Evolutionary conservation across 2,888 invertebrate species (phyloP), one percentile per base, ranked within the genome.

Genomic region (Lissocephala sabroskyi): DNA sequence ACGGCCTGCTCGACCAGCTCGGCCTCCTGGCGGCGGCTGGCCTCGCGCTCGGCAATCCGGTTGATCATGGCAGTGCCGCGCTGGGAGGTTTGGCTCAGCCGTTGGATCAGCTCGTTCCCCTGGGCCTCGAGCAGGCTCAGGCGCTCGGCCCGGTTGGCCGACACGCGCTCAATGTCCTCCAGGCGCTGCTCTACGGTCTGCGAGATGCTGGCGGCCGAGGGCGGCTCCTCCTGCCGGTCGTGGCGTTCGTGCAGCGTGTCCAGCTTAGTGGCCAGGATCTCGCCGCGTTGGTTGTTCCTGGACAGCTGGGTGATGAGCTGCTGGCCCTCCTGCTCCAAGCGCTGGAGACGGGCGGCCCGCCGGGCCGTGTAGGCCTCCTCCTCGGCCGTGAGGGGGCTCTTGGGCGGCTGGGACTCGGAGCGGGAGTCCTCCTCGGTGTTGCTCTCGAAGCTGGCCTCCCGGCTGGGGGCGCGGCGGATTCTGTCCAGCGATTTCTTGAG

Each of bases 251-350:
- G 84, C 2, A 84, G 56, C 0, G 68, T 71, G 49, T 83, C 82
- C 30, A 84, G 45, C 39, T 70, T 75, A 2, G 51, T 59, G 13
- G 62, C 65, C 6, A 84, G 41, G 1, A 46, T 57, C 1, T 68
- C 73, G 1, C 80, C 79, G 2, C 81, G 79, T 33, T 80, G 66
- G 11, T 71, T 59, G 28, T 79, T 82, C 23, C 63, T 63, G 0
- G 80, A 55, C 1, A 83, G 64, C 40, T 68, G 76, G 0, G 58
- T 49, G 35, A 93, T 89, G 10, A 95, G 85, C 59, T 89, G 89
- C 63, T 90, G 89, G 11, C 93, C 92, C 82, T 95, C 93, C 65
- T 93, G 92, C 84, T 95, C 95, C 43, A 96, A 85, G 39, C 90
- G 83, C 80, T 62, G 84, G 30, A 75, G 53, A 3, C 79, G 71